phyloP scores from a whole-genome alignment of 1,140 invertebrate genomes.

The Thalassaphorura encarpata region DNA sequence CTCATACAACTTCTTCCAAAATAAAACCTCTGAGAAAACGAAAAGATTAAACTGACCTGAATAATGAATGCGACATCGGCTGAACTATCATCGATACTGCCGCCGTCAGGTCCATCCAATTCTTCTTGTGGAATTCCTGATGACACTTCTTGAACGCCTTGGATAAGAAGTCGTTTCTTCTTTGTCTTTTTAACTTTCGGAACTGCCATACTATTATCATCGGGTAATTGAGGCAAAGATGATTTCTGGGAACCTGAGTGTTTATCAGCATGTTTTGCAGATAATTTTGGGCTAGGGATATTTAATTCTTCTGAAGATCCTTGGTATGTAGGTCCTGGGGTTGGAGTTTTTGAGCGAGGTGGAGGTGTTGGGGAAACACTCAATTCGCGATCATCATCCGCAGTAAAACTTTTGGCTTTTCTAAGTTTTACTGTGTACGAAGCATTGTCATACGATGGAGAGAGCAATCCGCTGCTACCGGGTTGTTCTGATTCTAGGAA shows the following conservation, averaged over 20 bases:
- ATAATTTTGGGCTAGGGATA: not conserved
- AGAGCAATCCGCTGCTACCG: not conserved
- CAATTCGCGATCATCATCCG: constrained; percentile 4
- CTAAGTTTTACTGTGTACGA: constrained; percentile 20
- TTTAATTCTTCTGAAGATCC: not conserved
- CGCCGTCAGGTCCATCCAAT: not conserved
- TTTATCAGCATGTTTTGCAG: not conserved
- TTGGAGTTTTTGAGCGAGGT: constrained; percentile 10
- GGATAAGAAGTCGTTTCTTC: constrained; percentile 30
- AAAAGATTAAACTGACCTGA: constrained; percentile 39
- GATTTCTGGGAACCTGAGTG: not conserved
- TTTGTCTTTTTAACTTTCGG: constrained; percentile 17
- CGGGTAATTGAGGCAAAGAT: not conserved
- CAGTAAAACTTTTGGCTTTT: constrained; percentile 23
- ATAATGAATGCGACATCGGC: constrained; percentile 50
- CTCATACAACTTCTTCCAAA: constrained; percentile 10
- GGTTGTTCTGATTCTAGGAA: not conserved
- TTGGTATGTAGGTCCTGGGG: constrained; percentile 5
- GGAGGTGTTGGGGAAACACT: constrained; percentile 10
- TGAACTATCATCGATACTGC: constrained; percentile 34
- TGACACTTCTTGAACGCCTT: constrained; percentile 30
- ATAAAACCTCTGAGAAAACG: not conserved
- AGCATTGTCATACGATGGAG: constrained; percentile 2
- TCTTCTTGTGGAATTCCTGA: not conserved
- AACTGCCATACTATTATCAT: not conserved